Evolutionary conservation across 2,797 vertebrate species (phyloP), one percentile per base, ranked within the genome.

Genomic region (Scolopax bukidnonensis): DNA sequence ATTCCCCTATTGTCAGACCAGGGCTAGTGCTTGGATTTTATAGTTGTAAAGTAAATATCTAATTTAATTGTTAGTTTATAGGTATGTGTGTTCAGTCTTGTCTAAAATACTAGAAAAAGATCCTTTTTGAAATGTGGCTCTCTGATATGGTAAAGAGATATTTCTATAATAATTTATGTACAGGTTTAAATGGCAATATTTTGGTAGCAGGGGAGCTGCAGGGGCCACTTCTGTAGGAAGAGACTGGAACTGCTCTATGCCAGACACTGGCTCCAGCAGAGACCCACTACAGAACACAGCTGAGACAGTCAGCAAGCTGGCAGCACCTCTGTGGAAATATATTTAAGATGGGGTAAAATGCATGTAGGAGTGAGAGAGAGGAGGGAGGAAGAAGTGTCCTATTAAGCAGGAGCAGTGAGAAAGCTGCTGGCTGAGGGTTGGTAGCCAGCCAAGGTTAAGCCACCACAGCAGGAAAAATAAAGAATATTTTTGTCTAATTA

Each of bases 151-250:
- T 64, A 40, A 68, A 86, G 40, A 60, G 33, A 32, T 73, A 8
- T 51, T 86, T 73, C n/a, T 48, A 15, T 65, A 21, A 32, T 61
- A 27, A 36, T 48, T 47, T 43, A 8, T 19, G 11, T 38, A 47
- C 6, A 23, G 4, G 45, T 85, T 70, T 69, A 28, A 1, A 1
- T 38, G 48, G 24, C 48, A 80, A 71, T 27, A 64, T 81, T 76
- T 92, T 54, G 41, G 65, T 56, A 71, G 45, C 16, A 28, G 27
- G 5, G 23, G 16, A 60, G 33, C 33, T 81, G 21, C 43, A 41
- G 2, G 1, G 4, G 11, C 3, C 6, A 2, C 1, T 9, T 89
- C 33, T 61, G 11, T 27, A 51, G 8, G 17, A 65, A 9, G 45
- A 41, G 40, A 10, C 6, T 38, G 50, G 43, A 30, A 40, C 41